phyloP scores from a whole-genome alignment of 2,113 vertebrate species.

The Oreochromis tanganicae region DNA sequence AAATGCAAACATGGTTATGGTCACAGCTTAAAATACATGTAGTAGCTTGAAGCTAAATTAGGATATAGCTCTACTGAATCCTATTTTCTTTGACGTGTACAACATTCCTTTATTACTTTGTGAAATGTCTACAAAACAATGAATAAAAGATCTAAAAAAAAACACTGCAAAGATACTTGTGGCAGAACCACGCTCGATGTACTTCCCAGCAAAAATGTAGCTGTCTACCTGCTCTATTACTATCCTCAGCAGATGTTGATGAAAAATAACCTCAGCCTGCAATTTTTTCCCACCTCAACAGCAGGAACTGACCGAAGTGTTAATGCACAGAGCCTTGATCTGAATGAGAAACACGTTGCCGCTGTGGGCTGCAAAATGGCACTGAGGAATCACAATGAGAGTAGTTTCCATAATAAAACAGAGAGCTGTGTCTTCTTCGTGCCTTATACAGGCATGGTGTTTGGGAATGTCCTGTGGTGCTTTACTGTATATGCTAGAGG shows the following conservation, averaged over 20 bases:
- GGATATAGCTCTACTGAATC: not conserved
- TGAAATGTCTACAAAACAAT: not conserved
- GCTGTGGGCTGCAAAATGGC: not conserved
- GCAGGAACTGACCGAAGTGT: not conserved
- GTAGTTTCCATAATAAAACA: not conserved
- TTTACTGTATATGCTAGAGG: not conserved
- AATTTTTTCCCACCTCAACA: not conserved
- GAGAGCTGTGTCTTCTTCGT: not conserved
- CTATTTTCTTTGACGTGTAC: not conserved
- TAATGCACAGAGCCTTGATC: not conserved
- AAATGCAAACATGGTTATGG: slow-evolving; percentile 29
- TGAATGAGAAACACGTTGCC: not conserved
- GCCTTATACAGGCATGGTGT: not conserved
- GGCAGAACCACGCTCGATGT: not conserved
- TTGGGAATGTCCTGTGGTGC: slow-evolving; percentile 2
- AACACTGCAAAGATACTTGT: not conserved
- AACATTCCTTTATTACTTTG: not conserved
- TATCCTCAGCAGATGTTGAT: not conserved
- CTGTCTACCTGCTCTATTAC: not conserved
- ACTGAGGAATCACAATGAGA: not conserved
- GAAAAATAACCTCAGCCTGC: slow-evolving; percentile 6
- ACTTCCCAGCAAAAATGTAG: not conserved
- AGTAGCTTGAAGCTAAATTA: slow-evolving; percentile 10
- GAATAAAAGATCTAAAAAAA: not conserved
- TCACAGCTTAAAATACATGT: slow-evolving; percentile 42